These are phyloP conservation scores for Leptothorax acervorum DNA, from an alignment of 2,888 invertebrate species.

Conservation along the genomic window DNA sequence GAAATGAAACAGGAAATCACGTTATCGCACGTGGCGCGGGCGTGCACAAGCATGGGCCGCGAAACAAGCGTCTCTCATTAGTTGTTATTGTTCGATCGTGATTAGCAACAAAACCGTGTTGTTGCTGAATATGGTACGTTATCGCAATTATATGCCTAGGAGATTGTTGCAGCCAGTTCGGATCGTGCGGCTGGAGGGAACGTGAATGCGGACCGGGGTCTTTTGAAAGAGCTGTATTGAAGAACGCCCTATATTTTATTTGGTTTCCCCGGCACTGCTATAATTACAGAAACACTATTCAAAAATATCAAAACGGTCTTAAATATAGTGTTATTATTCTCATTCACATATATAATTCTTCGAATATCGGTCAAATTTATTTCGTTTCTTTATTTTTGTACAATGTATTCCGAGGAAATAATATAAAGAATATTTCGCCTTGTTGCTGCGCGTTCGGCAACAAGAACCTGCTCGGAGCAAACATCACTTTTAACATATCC, in stretches of 20 bases:
- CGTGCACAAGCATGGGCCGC: constrained; percentile 56
- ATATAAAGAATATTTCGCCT: not conserved
- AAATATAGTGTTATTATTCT: not conserved
- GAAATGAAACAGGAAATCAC: constrained; percentile 74
- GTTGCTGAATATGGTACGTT: constrained; percentile 42
- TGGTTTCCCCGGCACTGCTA: too few species aligned
- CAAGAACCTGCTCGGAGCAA: not conserved
- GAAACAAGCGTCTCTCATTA: constrained; percentile 68
- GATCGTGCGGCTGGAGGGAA: not conserved
- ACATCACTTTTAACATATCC: not conserved
- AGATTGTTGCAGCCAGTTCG: constrained; percentile 25
- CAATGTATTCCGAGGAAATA: not conserved
- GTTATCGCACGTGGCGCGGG: constrained; percentile 62
- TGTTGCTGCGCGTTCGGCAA: not conserved
- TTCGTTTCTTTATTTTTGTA: not conserved
- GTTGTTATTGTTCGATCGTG: constrained; percentile 63
- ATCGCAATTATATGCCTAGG: constrained; percentile 43
- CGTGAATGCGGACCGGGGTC: too few species aligned
- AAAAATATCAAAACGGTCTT: not conserved
- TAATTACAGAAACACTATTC: not conserved
- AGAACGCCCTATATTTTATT: not conserved
- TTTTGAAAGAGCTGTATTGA: constrained; percentile 3
- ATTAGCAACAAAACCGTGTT: constrained; percentile 48
- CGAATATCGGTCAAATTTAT: not conserved
- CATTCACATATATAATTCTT: not conserved